Base-by-base conservation (phyloP, 2,797 vertebrate species). In the Sebastes goodei region DNA sequence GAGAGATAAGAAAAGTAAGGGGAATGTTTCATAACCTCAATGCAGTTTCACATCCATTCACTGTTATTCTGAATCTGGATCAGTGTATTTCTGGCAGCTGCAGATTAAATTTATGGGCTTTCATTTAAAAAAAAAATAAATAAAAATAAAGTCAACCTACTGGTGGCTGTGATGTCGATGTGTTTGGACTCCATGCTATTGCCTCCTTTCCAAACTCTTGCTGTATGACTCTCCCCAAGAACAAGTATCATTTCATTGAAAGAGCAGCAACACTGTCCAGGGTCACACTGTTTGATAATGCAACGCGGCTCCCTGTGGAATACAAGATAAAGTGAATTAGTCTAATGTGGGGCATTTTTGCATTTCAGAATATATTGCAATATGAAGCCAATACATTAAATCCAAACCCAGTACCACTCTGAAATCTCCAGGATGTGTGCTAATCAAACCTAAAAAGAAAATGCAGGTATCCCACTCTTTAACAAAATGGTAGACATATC, bases 221-320 rank as follows among this genome's bases (percentile, higher is more conserved):
- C 86, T 1, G 0, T 30, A 5, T 70, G 64, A 46, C 0, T 15
- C 0, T 71, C 17, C 0, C 1, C 2, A 0, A 0, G 0, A 10
- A 74, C 0, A 0, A 74, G 0, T 0, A 0, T 0, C 5, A 84
- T 32, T 0, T 4, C 0, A 0, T 10, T 0, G 0, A 70, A 0
- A 5, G 65, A 70, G 64, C 85, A 92, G 20, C 78, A 82, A 46
- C 93, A 94, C 5, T 0, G 10, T 14, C 78, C 72, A 25, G 3
- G 23, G 4, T 0, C 2, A 32, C 66, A 84, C n/a, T 62, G 49
- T 2, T 25, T 2, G 9, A 83, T 20, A 57, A 1, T 1, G n/a
- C 85, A 86, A 0, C 0, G 0, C 0, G 0, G 0, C 0, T 12
- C 5, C 2, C 89, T 90, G 82, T 56, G 42, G n/a, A 76, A 72